Evolutionary conservation across 1,140 invertebrate genomes (phyloP), one percentile per base, ranked within the genome.

Genomic region (Diploscapter pachys): DNA sequence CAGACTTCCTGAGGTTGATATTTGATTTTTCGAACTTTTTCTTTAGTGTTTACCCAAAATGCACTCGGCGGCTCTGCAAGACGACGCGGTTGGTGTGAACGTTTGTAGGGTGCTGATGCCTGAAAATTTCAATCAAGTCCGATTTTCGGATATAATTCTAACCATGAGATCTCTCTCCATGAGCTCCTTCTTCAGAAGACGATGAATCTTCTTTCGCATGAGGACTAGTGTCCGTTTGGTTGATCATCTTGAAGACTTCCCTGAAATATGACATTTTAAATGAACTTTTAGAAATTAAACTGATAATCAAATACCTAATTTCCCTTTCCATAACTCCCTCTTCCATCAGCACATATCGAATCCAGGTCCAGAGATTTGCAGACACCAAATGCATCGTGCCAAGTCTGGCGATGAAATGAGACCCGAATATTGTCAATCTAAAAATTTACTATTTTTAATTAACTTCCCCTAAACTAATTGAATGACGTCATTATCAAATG

Each of bases 301-400:
- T 50, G 3, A 59, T 49, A 2, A 72, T 53, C 4, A 53, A 61
- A 13, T 49, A 73, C 61, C 78, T 72, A n/a, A 84, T 85, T 78
- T 84, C 82, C 31, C 78, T 77, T n/a, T 81, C 81, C 83, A 85
- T 84, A 55, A 82, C 78, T n/a, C 75, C 68, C 75, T 93, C 95
- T 86, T 97, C 94, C 71, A 93, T 89, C 0, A 96, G 92, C 73
- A 96, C 87, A 0, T 95, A 96, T 54, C 94, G 89, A 82, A 98
- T 94, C 94, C 95, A 98, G 2, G 98, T 94, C 87, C 95, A 97
- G 9, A 98, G 89, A 87, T 98, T 98, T 51, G 96, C 97, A 3
- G 94, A 95, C 65, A 98, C 92, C 9, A 73, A 67, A 85, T 99
- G 96, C 95, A 98, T 98, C 80, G 98, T 88, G 13, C 96, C 96